Conservation (phyloP, 2,797 vertebrate genomes). For the Gastrophryne carolinensis region DNA sequence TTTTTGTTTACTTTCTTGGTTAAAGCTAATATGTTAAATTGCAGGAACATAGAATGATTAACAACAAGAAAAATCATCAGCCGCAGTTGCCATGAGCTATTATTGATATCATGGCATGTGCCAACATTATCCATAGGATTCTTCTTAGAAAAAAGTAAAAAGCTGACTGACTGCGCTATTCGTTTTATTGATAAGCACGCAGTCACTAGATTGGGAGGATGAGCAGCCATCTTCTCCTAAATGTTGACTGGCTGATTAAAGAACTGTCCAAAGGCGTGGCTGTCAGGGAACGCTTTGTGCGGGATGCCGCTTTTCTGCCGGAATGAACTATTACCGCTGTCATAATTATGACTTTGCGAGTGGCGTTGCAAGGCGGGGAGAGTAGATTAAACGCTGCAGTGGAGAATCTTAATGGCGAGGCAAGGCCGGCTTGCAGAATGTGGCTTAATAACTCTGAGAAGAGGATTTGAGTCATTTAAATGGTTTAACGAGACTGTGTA, state of each 20-base stretch:
- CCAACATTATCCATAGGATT: too few species aligned
- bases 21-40: too few species aligned
- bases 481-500: conserved; percentile 22
- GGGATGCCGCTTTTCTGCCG: conserved; percentile 21
- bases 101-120: neutral
- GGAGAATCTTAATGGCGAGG: conserved; percentile 39
- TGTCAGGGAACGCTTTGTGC: conserved; percentile 3
- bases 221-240: neutral
- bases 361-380: conserved; percentile 3
- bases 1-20: too few species aligned
- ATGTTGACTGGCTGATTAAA: conserved; percentile 33
- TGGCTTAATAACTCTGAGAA: conserved; percentile 25
- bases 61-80: neutral
- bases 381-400: conserved; percentile 40
- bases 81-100: neutral
- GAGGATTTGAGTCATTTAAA: conserved; percentile 25
- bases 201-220: neutral
- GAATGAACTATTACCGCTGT: conserved; percentile 40
- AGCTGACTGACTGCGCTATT: neutral
- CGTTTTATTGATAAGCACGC: neutral
- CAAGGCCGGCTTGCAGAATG: neutral
- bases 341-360: conserved; percentile 42
- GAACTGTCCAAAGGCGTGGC: conserved; percentile 33
- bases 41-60: neutral
- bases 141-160: too few species aligned